Base-by-base conservation (phyloP, 2,888 invertebrate genomes). In the Protonemura montana region DNA sequence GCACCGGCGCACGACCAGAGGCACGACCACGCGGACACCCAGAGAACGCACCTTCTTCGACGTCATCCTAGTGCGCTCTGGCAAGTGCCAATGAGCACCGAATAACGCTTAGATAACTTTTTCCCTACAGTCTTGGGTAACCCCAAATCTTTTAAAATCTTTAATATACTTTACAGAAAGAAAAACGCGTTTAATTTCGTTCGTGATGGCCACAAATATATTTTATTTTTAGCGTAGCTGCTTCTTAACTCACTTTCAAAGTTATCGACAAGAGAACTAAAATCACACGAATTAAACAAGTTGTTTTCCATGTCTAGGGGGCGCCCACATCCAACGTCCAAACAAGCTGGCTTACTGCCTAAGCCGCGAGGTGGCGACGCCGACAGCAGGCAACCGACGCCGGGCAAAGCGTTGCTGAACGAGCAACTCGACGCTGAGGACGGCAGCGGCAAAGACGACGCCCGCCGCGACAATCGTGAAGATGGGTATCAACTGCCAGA, bases 401-500 rank as follows among this genome's bases (percentile, higher is more conserved):
- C 26, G 2, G 10, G 2, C 21, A 6, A 59, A 21, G 59, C 13
- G 59, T 13, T 21, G 59, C 59, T 59, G 59, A 10, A 59, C 59
- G 2, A 28, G 26, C 78, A 78, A 10, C 28, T 78, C 78, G 16
- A 78, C 78, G 28, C 78, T 28, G 26, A 85, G 76, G 3, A 85
- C 27, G 42, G 59, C n/a, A 0, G 28, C n/a, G 1, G 76, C 21
- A 13, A 76, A 42, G 26, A 76, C 76, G 76, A 85, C 78, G 85
- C 85, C 85, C 59, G 76, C 6, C 27, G 77, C 35, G 76, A 85
- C 77, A 13, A 85, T 77, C 13, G 78, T 35, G 76, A 85, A 85
- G 78, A 77, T 77, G 21, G 76, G 85, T 5, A 85, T 25, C 1
- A 85, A 30, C 25, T 85, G 77, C 76, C 78, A 76, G 77, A 85